Evolutionary conservation across 2,797 vertebrate species (phyloP), one percentile per base, ranked within the genome.

Genomic region (Pangasius krempfi): DNA sequence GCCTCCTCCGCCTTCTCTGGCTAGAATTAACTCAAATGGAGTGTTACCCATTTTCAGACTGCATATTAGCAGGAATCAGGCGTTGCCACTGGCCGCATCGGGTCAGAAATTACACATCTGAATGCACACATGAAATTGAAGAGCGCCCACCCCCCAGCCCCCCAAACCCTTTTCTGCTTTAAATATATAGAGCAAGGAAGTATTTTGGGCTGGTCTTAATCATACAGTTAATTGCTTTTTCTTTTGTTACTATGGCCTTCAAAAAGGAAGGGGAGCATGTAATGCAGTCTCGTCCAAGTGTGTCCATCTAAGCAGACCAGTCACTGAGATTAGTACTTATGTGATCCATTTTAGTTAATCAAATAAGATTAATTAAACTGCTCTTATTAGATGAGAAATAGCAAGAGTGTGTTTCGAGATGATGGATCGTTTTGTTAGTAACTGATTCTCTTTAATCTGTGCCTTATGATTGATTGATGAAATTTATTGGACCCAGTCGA

Each of bases 21-120:
- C 89, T 88, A 86, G 90, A 92, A 91, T 93, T 56, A 91, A 90
- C 90, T 89, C 90, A 90, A 90, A 91, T 91, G 85, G 87, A 87
- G 88, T 86, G 84, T 91, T 90, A 90, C 93, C 89, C 89, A 72
- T 91, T 92, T 84, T 78, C 90, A 87, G 92, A 90, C 78, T 80
- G 90, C 84, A 89, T 84, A 92, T 92, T 89, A 90, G 85, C 40
- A 25, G 86, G 70, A 88, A 90, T 89, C 90, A 81, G 88, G 88
- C 89, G 78, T 78, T 52, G 82, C 88, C 89, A 84, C 79, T 84
- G 89, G 91, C 87, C 66, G 52, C 76, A 78, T 86, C 87, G 68
- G 87, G 89, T 86, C 89, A 89, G 85, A 89, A 86, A 75, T 66
- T 73, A 58, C 81, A 30, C 88, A 78, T 88, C 60, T 54, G 85